Evolutionary conservation across 2,888 invertebrate species (phyloP).

Genomic region (Euclidia mi): DNA sequence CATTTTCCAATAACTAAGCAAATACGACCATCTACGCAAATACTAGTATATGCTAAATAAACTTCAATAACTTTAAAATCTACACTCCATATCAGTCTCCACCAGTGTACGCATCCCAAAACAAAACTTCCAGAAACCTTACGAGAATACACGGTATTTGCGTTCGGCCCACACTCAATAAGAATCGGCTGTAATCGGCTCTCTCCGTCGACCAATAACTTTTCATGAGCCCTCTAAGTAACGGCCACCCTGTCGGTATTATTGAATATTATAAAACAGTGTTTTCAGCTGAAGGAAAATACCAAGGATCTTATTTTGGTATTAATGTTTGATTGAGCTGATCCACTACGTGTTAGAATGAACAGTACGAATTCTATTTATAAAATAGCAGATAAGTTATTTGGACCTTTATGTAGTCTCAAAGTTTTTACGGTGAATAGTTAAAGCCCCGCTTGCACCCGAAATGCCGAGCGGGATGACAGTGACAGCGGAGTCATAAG

Average conservation of each 20-base stretch:
- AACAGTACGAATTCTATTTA: too few relatives aligned
- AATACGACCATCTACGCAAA: too few relatives aligned
- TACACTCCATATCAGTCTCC: neutral
- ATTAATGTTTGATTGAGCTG: too few relatives aligned
- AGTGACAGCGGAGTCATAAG: too few relatives aligned
- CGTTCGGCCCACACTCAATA: slow-evolving; percentile 48
- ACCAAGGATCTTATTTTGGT: slow-evolving; percentile 5
- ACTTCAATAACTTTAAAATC: neutral
- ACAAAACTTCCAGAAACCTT: slow-evolving; percentile 31
- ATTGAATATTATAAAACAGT: slow-evolving; percentile 27
- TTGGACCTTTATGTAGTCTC: too few relatives aligned
- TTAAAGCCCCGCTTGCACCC: too few relatives aligned
- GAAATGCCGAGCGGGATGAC: too few relatives aligned
- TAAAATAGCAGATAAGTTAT: too few relatives aligned
- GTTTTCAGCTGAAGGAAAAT: slow-evolving; percentile 15
- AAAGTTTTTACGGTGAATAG: too few relatives aligned
- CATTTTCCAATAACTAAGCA: too few relatives aligned
- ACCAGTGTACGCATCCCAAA: slow-evolving; percentile 14
- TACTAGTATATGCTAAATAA: too few relatives aligned
- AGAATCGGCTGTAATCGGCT: slow-evolving; percentile 57
- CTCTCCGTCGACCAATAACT: slow-evolving; percentile 41
- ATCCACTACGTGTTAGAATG: too few relatives aligned
- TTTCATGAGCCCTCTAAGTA: slow-evolving; percentile 43
- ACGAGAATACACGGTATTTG: slow-evolving; percentile 60
- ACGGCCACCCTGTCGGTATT: slow-evolving; percentile 19